phyloP scores from a whole-genome alignment of 2,113 vertebrate species.

The Harpagus bidentatus region DNA sequence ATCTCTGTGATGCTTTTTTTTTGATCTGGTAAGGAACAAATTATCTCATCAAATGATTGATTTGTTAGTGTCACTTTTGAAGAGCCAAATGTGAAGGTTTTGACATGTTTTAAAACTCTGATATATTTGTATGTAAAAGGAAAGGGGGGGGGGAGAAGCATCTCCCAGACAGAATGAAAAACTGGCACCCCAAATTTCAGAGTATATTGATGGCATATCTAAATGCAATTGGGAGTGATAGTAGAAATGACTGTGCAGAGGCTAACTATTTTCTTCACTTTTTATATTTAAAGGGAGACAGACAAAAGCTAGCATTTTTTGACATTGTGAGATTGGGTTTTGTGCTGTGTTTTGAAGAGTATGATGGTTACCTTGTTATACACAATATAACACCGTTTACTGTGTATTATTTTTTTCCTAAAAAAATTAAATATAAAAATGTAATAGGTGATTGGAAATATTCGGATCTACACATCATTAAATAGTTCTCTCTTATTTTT shows the following conservation, averaged over 20 bases:
- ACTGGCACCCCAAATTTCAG: not conserved
- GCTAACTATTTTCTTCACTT: not conserved
- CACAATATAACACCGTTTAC: not conserved
- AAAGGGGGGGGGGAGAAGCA: not conserved
- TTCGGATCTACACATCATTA: not conserved
- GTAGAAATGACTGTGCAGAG: not conserved
- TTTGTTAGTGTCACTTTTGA: conserved; percentile 38
- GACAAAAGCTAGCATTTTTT: not conserved
- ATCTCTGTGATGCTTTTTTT: not conserved
- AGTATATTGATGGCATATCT: not conserved
- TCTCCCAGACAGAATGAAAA: not conserved
- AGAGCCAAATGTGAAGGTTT: not conserved
- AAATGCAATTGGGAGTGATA: not conserved
- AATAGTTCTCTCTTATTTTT: not conserved
- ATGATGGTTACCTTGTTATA: not conserved
- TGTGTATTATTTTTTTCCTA: not conserved
- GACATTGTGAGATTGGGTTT: not conserved
- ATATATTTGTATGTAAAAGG: not conserved
- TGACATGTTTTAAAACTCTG: conserved; percentile 28
- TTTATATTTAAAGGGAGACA: not conserved
- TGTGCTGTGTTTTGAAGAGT: not conserved
- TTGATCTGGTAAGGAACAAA: conserved; percentile 7
- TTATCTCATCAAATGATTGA: conserved; percentile 41
- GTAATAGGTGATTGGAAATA: not conserved
- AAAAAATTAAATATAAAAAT: not conserved